These are phyloP conservation scores for Caerostris darwini DNA, from an alignment of 1,140 invertebrate species.

Conservation along the genomic window DNA sequence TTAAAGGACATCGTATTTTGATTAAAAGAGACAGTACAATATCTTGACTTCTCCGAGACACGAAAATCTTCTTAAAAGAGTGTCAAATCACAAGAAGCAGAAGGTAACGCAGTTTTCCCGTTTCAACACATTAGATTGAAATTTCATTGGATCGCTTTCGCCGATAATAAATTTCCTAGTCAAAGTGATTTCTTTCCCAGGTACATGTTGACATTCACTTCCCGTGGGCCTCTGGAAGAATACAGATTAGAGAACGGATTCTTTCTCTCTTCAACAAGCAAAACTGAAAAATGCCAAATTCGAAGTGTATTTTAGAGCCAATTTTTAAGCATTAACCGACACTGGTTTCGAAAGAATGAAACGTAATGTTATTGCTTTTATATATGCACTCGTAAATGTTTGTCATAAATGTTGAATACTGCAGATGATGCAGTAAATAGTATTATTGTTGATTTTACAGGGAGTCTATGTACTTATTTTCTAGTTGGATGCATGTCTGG, in stretches of 20 bases:
- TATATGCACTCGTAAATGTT: background rate
- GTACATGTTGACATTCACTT: conserved; percentile 20
- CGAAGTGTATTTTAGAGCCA: background rate
- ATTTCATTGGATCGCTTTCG: background rate
- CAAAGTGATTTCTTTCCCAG: background rate
- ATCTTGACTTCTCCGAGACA: background rate
- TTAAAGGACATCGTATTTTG: background rate
- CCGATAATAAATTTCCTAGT: conserved; percentile 1
- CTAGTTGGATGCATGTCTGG: background rate
- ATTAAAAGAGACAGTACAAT: background rate
- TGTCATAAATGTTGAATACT: background rate
- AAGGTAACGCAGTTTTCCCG: background rate
- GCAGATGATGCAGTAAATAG: background rate
- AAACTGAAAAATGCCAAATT: background rate
- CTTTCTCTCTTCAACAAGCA: background rate
- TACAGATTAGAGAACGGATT: background rate
- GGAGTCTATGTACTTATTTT: background rate
- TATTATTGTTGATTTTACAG: background rate
- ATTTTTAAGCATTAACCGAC: background rate
- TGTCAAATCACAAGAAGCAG: background rate
- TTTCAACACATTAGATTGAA: conserved; percentile 11
- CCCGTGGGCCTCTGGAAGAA: background rate
- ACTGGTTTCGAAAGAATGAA: conserved; percentile 17
- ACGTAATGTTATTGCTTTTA: conserved; percentile 3
- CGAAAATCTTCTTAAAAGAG: background rate